Evolutionary conservation across 1,140 invertebrate genomes (phyloP), one percentile per base, ranked within the genome.

Genomic region (Drosophila sproati): DNA sequence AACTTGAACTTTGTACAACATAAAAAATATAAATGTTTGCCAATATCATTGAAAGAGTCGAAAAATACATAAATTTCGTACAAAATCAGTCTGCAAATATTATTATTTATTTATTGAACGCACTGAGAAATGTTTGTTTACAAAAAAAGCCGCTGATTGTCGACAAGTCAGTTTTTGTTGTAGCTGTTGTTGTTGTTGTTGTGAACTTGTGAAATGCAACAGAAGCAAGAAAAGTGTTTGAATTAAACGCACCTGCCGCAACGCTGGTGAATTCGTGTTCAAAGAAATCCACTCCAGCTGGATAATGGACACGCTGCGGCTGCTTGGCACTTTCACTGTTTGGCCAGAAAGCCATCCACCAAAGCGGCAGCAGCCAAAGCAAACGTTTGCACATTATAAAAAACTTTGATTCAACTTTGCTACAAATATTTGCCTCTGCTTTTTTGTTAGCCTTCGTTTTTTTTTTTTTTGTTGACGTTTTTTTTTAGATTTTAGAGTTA

Each of bases 211-310:
- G 39, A n/a, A 43, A 43, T n/a, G 39, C 10, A 8, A n/a, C 39
- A 3, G 3, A 43, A 43, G n/a, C 10, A 43, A 43, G 39, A n/a
- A n/a, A 4, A 43, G n/a, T 43, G 10, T 43, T n/a, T n/a, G 41
- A 5, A 5, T 43, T 7, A 10, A 12, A 85, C 85, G 10, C 59
- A 91, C 88, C 88, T 91, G 66, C 37, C 31, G 73, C 48, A 3
- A 86, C 12, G 69, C 83, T 91, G 64, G 45, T 78, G 48, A 92
- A 92, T 57, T 91, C 91, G 34, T 92, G 91, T 59, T 92, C 87
- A n/a, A 92, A 92, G 41, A 92, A 86, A 79, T 92, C 91, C 66
- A 91, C 90, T 31, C 86, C 90, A 62, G 81, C 71, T 32, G 91
- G 83, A 80, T 88, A 63, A 32, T 52, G 72, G 34, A 72, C 51